Conservation (phyloP, 2,797 vertebrate species). For the Pempheris klunzingeri region DNA sequence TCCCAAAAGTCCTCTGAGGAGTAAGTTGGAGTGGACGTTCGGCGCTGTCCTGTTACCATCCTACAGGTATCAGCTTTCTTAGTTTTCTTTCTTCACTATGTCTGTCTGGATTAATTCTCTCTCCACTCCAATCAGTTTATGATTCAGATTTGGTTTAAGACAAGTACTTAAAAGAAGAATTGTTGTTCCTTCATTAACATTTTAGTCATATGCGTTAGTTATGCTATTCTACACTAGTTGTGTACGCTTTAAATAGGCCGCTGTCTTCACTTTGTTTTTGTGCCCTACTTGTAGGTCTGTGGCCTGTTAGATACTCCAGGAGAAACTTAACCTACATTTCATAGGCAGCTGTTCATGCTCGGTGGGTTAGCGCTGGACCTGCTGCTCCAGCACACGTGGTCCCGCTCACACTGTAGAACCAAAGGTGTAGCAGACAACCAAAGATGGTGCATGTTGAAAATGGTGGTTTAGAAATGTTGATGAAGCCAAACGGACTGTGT, state of each 20-base stretch:
- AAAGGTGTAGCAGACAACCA: neutral
- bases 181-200: neutral
- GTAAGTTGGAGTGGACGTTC: constrained; percentile 56
- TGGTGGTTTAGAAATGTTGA: neutral
- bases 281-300: constrained; percentile 12
- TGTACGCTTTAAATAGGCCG: neutral
- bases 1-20: constrained; percentile 60
- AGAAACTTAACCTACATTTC: constrained; percentile 60
- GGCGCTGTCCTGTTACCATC: constrained; percentile 34
- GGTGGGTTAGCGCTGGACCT: constrained; percentile 31
- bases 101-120: neutral
- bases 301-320: constrained; percentile 5
- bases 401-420: neutral
- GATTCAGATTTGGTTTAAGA: neutral
- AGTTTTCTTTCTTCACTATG: neutral
- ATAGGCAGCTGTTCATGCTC: constrained; percentile 72
- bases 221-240: neutral
- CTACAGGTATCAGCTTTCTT: constrained; percentile 40
- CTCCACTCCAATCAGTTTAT: neutral
- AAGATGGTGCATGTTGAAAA: neutral
- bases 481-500: neutral
- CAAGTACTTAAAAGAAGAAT: neutral
- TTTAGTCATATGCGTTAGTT: neutral
- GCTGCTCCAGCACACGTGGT: constrained; percentile 44
- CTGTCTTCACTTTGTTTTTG: neutral